phyloP scores from a whole-genome alignment of 2,888 invertebrate genomes.

The Macrophya alboannulata region DNA sequence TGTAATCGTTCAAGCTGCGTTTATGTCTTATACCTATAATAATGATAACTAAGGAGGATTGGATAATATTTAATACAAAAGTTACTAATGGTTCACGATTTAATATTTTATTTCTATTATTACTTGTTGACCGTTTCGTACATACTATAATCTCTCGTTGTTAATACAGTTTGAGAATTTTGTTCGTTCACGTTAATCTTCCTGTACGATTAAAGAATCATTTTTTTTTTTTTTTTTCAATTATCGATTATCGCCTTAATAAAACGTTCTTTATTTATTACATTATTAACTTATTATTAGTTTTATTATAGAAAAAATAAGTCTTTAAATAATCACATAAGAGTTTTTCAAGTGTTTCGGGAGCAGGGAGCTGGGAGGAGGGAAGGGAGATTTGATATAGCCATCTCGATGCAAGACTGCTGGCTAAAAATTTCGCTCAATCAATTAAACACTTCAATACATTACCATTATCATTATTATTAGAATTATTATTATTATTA shows the following conservation, averaged over 20 bases:
- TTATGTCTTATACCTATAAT: neutral
- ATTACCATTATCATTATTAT: neutral
- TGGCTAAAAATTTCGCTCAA: constrained; percentile 24
- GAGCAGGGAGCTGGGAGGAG: constrained; percentile 58
- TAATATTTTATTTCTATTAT: constrained; percentile 54
- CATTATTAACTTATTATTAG: constrained; percentile 69
- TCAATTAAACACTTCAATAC: constrained; percentile 35
- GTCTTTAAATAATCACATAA: constrained; percentile 80
- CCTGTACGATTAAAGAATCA: constrained; percentile 64
- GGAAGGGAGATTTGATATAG: constrained; percentile 53
- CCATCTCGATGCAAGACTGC: constrained; percentile 48
- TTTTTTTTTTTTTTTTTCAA: constrained; percentile 66
- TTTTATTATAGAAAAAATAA: constrained; percentile 78
- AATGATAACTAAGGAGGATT: neutral
- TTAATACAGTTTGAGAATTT: constrained; percentile 56
- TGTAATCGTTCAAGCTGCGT: neutral
- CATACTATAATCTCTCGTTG: constrained; percentile 48
- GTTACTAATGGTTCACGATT: constrained; percentile 48
- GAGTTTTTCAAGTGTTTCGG: constrained; percentile 73
- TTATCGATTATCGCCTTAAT: constrained; percentile 72
- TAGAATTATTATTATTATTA: neutral
- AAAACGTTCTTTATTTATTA: constrained; percentile 73
- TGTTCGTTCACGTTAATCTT: constrained; percentile 61
- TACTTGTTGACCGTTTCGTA: constrained; percentile 50
- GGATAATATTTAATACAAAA: constrained; percentile 16